Base-by-base conservation (phyloP, 2,113 vertebrate species). In the Dolichotis patagonum region DNA sequence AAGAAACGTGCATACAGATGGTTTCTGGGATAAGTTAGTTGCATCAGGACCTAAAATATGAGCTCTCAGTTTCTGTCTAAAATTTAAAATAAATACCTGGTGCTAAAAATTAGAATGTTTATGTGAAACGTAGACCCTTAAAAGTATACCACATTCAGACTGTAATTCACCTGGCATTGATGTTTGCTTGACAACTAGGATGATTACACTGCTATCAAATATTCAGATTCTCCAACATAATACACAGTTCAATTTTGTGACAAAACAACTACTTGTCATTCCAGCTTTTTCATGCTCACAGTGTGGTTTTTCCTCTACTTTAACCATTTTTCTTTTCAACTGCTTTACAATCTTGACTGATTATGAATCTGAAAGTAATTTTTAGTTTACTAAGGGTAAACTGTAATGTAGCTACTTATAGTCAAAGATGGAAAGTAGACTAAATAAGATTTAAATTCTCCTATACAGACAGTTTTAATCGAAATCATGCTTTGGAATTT, bases 291-390 rank as follows among this genome's bases (percentile, higher is more conserved):
- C 20, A 26, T 73, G 28, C 10, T 46, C 13, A 2, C 24, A 38
- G 11, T 73, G 86, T 56, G 28, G 24, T 49, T 95, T 90, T 95
- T 88, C 30, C 86, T 7, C 30, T 90, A 43, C 77, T 88, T 95
- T 49, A 46, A 54, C 91, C 22, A 30, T 35, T 86, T 41, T 88
- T 95, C 20, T 22, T 84, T 86, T 73, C 80, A 94, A 26, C 28
- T 0, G 60, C 46, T 60, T 93, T 60, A 52, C 22, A 89, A 28
- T 81, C 22, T 41, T 81, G 43, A 88, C 17, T 83, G 35, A 43
- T 62, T 9, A 71, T 41, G 19, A 20, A 38, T 86, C 60, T 67
- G 30, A 85, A 89, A 63, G 26, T 80, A 49, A 83, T 43, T 91
- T 96, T 91, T n/a, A 67, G 22, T 85, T 91, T 46, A 69, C 35